Evolutionary conservation across 2,797 vertebrate species (phyloP).

Genomic region (Phrynocephalus forsythii): DNA sequence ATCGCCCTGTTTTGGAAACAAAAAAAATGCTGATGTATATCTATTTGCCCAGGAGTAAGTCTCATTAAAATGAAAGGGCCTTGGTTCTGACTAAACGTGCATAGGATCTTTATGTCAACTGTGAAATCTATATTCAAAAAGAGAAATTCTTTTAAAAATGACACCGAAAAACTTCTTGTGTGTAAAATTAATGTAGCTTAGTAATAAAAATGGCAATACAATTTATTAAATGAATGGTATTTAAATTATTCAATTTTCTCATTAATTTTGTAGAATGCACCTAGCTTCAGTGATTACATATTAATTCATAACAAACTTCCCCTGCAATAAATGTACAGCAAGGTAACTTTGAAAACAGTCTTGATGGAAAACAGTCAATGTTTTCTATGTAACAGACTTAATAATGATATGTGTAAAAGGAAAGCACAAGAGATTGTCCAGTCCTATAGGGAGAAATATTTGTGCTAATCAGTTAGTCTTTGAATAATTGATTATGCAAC

Average conservation of each 20-base stretch:
- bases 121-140: not conserved
- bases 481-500: not conserved
- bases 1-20: not conserved
- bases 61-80: not conserved
- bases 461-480: not conserved
- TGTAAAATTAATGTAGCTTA: conserved; percentile 28
- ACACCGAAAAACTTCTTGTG: not conserved
- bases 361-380: not conserved
- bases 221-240: conserved; percentile 26
- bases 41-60: too few relatives aligned
- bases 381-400: not conserved
- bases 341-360: not conserved
- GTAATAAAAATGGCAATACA: conserved; percentile 27
- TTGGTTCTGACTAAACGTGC: not conserved
- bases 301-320: conserved; percentile 3
- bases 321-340: conserved; percentile 16
- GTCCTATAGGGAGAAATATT: not conserved
- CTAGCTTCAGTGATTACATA: conserved; percentile 17
- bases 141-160: not conserved
- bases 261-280: conserved; percentile 23
- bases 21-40: too few relatives aligned
- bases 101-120: not conserved
- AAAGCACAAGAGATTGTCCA: not conserved
- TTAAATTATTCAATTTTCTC: conserved; percentile 33
- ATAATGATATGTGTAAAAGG: not conserved